These are phyloP conservation scores for Vireo griseus DNA, from an alignment of 2,797 vertebrate species.

Conservation along the genomic window DNA sequence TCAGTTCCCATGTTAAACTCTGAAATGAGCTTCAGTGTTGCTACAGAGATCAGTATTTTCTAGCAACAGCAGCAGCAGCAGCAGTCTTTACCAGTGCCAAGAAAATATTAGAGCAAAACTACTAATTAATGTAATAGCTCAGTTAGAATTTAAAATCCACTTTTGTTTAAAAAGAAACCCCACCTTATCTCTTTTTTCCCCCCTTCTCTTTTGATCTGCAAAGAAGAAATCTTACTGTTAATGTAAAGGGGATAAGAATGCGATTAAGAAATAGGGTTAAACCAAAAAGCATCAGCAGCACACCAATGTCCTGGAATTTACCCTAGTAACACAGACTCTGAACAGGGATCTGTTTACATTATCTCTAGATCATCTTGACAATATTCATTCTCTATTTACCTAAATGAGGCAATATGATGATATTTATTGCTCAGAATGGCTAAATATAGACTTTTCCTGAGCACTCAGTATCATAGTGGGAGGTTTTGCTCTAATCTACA, in stretches of 20 bases:
- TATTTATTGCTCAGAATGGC: constrained; percentile 95
- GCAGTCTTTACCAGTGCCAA: constrained; percentile 24
- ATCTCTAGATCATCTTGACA: constrained; percentile 86
- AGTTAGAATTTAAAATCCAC: constrained; percentile 53
- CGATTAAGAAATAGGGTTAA: constrained; percentile 69
- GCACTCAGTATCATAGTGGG: constrained; percentile 88
- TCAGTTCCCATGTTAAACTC: constrained; percentile 48
- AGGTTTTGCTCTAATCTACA: constrained; percentile 97
- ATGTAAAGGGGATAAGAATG: constrained; percentile 34
- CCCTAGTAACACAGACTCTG: constrained; percentile 76
- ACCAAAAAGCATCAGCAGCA: constrained; percentile 67
- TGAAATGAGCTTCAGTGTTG: constrained; percentile 17
- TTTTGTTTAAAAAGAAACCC: constrained; percentile 35
- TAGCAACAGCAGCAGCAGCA: constrained; percentile 24
- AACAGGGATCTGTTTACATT: constrained; percentile 87
- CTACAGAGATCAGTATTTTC: constrained; percentile 52
- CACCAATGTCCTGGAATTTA: constrained; percentile 81
- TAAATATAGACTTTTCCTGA: constrained; percentile 95
- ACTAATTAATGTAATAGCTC: constrained; percentile 68
- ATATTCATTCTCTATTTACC: constrained; percentile 98
- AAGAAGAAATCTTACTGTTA: constrained; percentile 38
- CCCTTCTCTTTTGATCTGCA: constrained; percentile 26
- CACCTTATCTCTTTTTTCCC: not conserved
- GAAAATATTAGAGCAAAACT: constrained; percentile 53
- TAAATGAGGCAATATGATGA: constrained; percentile 91